Evolutionary conservation across 1,140 invertebrate genomes (phyloP).

Genomic region (Tetramorium alpestre): DNA sequence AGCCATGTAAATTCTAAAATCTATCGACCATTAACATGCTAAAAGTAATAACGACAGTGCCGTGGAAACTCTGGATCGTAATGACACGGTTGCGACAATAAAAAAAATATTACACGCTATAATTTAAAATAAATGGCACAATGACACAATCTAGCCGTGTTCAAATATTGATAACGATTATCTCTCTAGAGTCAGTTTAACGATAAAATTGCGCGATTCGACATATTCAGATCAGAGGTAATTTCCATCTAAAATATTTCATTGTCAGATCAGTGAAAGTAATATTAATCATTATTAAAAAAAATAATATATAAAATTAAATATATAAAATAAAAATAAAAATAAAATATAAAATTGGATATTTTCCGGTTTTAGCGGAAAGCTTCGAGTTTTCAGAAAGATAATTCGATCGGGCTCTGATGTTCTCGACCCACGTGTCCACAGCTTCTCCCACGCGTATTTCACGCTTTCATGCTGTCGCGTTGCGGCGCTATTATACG

Average conservation of each 20-base stretch:
- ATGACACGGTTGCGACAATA: background rate
- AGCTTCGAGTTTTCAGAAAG: background rate
- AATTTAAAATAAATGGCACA: background rate
- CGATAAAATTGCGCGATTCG: background rate
- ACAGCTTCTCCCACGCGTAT: background rate
- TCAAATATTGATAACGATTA: background rate
- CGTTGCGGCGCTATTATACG: conserved; percentile 35
- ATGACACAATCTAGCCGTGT: background rate
- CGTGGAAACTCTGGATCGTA: background rate
- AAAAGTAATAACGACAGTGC: background rate
- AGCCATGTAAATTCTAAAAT: conserved; percentile 7
- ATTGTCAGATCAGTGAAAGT: background rate
- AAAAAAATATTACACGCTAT: background rate
- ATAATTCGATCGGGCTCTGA: background rate
- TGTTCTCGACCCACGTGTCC: background rate
- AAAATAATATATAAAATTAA: background rate
- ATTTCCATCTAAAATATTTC: background rate
- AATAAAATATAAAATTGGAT: background rate
- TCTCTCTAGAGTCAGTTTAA: background rate
- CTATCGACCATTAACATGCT: background rate
- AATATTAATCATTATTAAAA: background rate
- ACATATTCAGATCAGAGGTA: background rate
- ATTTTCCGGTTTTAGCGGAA: background rate
- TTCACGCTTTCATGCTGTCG: conserved; percentile 19
- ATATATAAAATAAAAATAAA: background rate